phyloP scores from a whole-genome alignment of 2,113 vertebrate genomes.

The Pholis gunnellus region DNA sequence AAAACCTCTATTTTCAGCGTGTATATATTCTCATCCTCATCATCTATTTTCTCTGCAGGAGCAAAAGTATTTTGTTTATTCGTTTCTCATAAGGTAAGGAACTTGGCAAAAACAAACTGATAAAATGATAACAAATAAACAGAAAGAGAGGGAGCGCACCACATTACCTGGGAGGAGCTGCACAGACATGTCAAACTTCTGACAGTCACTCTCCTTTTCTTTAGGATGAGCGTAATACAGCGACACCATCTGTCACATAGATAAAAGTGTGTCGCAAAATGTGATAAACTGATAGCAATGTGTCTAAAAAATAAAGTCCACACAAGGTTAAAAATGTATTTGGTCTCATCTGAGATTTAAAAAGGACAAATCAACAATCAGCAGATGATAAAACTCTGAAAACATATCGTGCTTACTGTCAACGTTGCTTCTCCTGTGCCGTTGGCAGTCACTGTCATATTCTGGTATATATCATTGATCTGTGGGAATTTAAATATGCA shows the following conservation, averaged over 20 bases:
- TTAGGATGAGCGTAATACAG: slow-evolving; percentile 84
- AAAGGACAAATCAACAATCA: background rate
- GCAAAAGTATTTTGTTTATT: background rate
- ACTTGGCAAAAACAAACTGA: background rate
- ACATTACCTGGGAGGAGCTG: slow-evolving; percentile 64
- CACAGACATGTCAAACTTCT: slow-evolving; percentile 83
- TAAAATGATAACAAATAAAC: background rate
- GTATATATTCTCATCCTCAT: slow-evolving; percentile 38
- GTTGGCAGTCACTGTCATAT: slow-evolving; percentile 81
- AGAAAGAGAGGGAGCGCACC: background rate
- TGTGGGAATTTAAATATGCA: slow-evolving; percentile 40
- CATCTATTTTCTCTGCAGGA: slow-evolving; percentile 24
- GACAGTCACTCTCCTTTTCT: slow-evolving; percentile 83
- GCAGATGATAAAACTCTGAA: background rate
- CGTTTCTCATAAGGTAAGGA: background rate
- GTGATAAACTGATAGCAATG: background rate
- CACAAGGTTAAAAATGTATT: background rate
- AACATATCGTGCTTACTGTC: slow-evolving; percentile 71
- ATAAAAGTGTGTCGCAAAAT: background rate
- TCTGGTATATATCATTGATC: slow-evolving; percentile 74
- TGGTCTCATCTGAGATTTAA: background rate
- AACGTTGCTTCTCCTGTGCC: slow-evolving; percentile 85
- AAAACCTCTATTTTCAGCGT: slow-evolving; percentile 61
- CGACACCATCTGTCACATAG: slow-evolving; percentile 80
- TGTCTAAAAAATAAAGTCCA: background rate